These are phyloP conservation scores for Corythoichthys intestinalis DNA, from an alignment of 2,113 vertebrate species.

Conservation along the genomic window DNA sequence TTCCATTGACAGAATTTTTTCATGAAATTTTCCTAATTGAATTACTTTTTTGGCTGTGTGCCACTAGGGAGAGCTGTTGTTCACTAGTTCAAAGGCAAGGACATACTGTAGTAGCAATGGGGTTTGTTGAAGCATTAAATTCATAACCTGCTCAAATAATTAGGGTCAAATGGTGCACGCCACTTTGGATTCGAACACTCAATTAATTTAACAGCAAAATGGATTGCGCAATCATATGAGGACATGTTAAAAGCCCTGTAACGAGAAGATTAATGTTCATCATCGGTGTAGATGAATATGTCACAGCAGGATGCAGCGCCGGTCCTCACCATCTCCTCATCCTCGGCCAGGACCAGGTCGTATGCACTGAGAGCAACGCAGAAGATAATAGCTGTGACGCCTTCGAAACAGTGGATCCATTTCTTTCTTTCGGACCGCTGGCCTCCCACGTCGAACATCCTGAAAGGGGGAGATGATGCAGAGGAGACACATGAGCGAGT, in stretches of 20 bases:
- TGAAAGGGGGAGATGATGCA: conserved; percentile 49
- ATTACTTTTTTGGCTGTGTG: neutral
- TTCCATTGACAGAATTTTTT: no score
- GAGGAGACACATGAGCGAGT: conserved; percentile 5
- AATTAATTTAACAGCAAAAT: conserved; percentile 18
- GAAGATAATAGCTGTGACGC: conserved; percentile 97
- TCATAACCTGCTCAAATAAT: conserved; percentile 17
- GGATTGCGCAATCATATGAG: conserved; percentile 17
- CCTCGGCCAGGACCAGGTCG: conserved; percentile 95
- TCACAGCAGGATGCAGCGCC: neutral
- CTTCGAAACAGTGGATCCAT: conserved; percentile 98
- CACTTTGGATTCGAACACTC: conserved; percentile 21
- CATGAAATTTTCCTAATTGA: no score
- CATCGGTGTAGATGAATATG: conserved; percentile 3
- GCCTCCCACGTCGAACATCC: conserved; percentile 95
- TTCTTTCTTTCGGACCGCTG: conserved; percentile 92
- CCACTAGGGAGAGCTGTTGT: conserved; percentile 53
- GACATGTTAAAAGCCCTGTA: conserved; percentile 2
- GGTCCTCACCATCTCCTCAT: conserved; percentile 94
- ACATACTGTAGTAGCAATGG: neutral
- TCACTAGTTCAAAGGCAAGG: conserved; percentile 1
- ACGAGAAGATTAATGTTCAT: conserved; percentile 4
- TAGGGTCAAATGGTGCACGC: conserved; percentile 26
- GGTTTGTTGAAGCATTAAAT: conserved; percentile 16
- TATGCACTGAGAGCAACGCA: conserved; percentile 96